Evolutionary conservation across 2,888 invertebrate species (phyloP), one percentile per base, ranked within the genome.

Genomic region (Melinaea menophilus): DNA sequence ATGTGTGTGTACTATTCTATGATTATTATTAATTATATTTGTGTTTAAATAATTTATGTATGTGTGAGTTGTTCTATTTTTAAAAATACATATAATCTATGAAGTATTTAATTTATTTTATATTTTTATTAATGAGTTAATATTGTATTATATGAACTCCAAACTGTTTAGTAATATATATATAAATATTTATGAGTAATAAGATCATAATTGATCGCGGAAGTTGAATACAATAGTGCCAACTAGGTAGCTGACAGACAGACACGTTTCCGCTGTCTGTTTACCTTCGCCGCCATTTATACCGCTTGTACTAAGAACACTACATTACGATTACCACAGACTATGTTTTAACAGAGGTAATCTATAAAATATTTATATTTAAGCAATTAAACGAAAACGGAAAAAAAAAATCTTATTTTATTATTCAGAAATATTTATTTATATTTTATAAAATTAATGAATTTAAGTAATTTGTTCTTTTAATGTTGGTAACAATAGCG

Each of bases 271-370:
- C 74, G 75, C 71, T 64, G 62, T 64, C 76, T 76, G 76, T 81
- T 77, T 70, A 70, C 73, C 76, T 72, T 73, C 75, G 75, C 72
- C 64, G 58, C 67, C 77, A 76, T 78, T 79, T 75, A 75, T 75
- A 74, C 71, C 73, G 68, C 71, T 75, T 72, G 74, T 84, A 82
- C 83, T 82, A 80, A 84, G 83, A 83, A 84, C 84, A 79, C 80
- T 82, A 79, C 76, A 76, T 79, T 80, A 79, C 77, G 83, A 72
- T 58, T 67, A 76, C 59, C 33, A 34, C 58, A 58, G 57, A n/a
- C 22, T 4, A 33, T 9, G 34, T 47, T 11, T n/a, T 2, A 46
- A 55, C 9, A 46, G 31, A 60, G 4, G 9, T 35, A 34, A 56
- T 60, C 48, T 55, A 62, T 56, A 56, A 13, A 34, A 45, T 5